Evolutionary conservation across 2,113 vertebrate species (phyloP).

Genomic region (Monarcha castaneiventris): DNA sequence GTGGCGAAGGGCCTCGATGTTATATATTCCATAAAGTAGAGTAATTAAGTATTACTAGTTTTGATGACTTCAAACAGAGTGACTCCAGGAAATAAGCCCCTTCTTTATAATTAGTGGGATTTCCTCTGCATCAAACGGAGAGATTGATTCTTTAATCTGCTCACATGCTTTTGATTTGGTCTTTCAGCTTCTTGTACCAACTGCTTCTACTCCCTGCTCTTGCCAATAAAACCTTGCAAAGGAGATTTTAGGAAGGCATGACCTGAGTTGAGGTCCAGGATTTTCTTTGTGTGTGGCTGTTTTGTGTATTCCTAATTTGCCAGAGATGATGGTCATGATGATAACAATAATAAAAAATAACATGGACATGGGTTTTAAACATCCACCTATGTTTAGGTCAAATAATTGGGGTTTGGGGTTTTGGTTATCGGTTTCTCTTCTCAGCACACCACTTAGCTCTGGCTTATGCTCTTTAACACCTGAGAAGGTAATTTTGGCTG

Average conservation of each 20-base stretch:
- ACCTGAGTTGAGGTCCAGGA: conserved; percentile 12
- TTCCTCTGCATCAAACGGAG: conserved; percentile 62
- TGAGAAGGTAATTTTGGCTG: neutral
- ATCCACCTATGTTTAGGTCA: fast-evolving
- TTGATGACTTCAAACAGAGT: conserved; percentile 56
- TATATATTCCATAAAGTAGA: conserved; percentile 25
- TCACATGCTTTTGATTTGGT: conserved; percentile 72
- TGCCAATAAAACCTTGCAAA: conserved; percentile 45
- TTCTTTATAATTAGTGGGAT: conserved; percentile 64
- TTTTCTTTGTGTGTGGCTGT: conserved; percentile 28
- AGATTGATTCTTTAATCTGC: conserved; percentile 69
- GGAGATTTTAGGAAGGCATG: conserved; percentile 57
- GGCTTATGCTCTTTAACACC: neutral
- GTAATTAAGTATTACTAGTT: conserved; percentile 34
- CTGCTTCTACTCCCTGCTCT: conserved; percentile 47
- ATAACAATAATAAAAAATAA: neutral
- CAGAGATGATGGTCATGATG: neutral
- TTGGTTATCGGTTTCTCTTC: neutral
- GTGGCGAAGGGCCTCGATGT: neutral
- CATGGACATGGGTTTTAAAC: fast-evolving
- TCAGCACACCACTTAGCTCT: neutral
- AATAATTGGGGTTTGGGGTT: neutral
- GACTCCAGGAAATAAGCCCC: conserved; percentile 64
- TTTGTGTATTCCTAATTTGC: neutral
- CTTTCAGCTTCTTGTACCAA: conserved; percentile 63